Evolutionary conservation across 2,888 invertebrate genomes (phyloP).

Genomic region (Epirrita christyi): DNA sequence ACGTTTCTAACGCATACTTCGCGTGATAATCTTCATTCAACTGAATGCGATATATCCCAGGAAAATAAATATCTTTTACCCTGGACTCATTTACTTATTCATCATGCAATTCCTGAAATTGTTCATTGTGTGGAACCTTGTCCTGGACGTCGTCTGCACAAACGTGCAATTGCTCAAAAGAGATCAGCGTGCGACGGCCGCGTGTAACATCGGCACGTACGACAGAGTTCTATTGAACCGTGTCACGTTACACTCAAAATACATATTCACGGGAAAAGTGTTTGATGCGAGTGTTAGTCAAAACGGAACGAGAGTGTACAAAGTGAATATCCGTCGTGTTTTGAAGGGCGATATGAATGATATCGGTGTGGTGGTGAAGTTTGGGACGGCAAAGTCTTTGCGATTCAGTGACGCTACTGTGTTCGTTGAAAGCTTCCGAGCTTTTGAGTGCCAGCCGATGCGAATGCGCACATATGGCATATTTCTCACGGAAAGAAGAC

Average conservation of each 20-base stretch:
- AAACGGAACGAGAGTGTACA: constrained; percentile 60
- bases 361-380: constrained; percentile 61
- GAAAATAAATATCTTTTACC: constrained; percentile 21
- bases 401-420: constrained; percentile 69
- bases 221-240: constrained; percentile 65
- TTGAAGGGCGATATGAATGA: constrained; percentile 75
- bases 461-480: constrained; percentile 69
- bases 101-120: constrained; percentile 40
- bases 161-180: constrained; percentile 47
- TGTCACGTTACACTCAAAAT: constrained; percentile 65
- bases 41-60: constrained; percentile 14
- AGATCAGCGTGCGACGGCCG: constrained; percentile 42
- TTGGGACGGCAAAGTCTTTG: constrained; percentile 58
- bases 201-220: constrained; percentile 55
- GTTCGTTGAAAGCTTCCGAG: constrained; percentile 58
- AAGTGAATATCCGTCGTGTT: constrained; percentile 72
- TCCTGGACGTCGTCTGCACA: constrained; percentile 46
- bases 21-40: constrained; percentile 37
- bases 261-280: constrained; percentile 75
- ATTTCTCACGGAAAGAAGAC: constrained; percentile 65
- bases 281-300: constrained; percentile 54
- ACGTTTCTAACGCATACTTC: constrained; percentile 58
- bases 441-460: constrained; percentile 56
- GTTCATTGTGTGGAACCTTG: constrained; percentile 55
- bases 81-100: constrained; percentile 37